Base-by-base conservation (phyloP, 1,140 invertebrate species). In the Prorops nasuta region DNA sequence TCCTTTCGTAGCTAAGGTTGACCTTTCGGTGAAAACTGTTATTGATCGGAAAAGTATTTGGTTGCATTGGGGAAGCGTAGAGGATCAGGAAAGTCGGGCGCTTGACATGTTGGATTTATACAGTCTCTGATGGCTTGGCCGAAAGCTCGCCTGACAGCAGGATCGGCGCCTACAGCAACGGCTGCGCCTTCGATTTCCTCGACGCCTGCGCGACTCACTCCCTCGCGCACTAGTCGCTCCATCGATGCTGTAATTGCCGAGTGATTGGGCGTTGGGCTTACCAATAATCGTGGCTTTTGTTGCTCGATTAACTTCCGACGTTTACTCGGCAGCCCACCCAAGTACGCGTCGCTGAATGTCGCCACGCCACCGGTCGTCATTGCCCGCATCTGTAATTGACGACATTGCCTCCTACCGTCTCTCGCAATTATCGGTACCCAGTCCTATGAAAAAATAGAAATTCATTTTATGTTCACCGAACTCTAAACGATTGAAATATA, bases 351-450 rank as follows among this genome's bases (percentile, higher is more conserved):
- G 54, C 89, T 91, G 54, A 88, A 86, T 6, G 85, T 83, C 3
- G 74, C 57, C 44, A 83, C 77, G 7, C 71, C 63, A 18, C 67
- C 67, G 3, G 66, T 62, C 2, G 49, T 45, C 14, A 63, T 41
- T 12, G 50, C 49, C 6, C 71, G 69, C 38, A 61, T 48, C 35
- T 68, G 67, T 1, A 66, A 41, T 48, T 81, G 82, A 51, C 84
- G 74, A 56, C 85, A 73, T 58, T 89, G 87, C 34, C 82, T 76
- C 52, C 86, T 80, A 18, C 84, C 72, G 68, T 93, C 90, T 15
- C 84, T 79, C 6, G 85, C 82, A 41, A 93, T 91, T 40, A 91
- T 85, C 2, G 90, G 89, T 16, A 93, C 83, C 90, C 90, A 92
- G 36, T 90, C 87, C 86, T 89, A 49, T 3, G 56, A 51, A 60